Conservation (phyloP, 1,140 invertebrate species). For the Drosophila subobscura region DNA sequence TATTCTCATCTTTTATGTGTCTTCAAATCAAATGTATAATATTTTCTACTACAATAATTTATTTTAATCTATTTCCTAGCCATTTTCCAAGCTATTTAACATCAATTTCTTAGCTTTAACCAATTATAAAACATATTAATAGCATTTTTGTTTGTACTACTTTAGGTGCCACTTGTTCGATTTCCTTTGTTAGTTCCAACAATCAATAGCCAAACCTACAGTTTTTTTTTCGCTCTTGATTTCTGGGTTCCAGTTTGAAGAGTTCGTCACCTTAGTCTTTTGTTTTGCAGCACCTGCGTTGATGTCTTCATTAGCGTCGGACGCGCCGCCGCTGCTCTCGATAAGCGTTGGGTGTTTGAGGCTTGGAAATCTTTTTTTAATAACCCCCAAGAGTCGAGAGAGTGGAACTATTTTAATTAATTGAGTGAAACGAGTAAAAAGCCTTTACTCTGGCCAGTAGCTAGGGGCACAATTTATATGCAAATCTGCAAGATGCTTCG, state of each 20-base stretch:
- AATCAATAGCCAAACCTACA: neutral
- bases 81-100: no score
- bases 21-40: no score
- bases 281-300: slow-evolving; percentile 59
- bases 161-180: neutral
- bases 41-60: no score
- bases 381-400: slow-evolving; percentile 42
- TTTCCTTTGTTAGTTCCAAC: slow-evolving; percentile 5
- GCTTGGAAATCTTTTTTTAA: slow-evolving; percentile 73
- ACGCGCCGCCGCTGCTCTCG: slow-evolving; percentile 5
- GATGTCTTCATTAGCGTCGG: slow-evolving; percentile 68
- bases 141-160: no score
- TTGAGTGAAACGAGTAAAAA: slow-evolving; percentile 41
- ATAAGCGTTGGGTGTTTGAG: slow-evolving; percentile 41
- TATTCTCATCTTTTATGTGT: no score
- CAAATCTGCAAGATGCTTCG: slow-evolving; percentile 41
- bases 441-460: slow-evolving; percentile 52
- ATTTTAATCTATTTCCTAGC: no score
- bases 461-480: slow-evolving; percentile 63
- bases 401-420: slow-evolving; percentile 64
- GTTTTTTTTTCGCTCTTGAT: neutral
- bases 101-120: no score
- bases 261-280: slow-evolving; percentile 77
- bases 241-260: slow-evolving; percentile 16
- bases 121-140: no score